A percentile compares a stretch with the other conserved stretches of the same genome.
Evolutionary conservation across 2,797 vertebrate species (phyloP).

Genomic region (Dermochelys coriacea): DNA sequence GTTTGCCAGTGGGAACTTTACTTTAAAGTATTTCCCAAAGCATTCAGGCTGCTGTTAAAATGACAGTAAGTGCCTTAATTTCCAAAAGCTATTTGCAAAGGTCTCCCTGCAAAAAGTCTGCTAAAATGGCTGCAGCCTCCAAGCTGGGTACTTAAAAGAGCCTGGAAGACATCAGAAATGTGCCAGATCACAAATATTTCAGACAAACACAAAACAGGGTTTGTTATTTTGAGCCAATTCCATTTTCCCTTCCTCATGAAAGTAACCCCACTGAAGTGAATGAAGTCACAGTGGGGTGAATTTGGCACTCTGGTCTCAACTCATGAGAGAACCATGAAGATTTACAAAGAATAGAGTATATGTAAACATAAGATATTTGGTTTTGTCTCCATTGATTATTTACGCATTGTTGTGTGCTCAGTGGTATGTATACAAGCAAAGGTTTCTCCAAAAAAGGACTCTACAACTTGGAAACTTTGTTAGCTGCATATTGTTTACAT

Average conservation of each 20-base stretch:
- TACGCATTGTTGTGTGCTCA: background rate
- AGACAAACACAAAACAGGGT: background rate
- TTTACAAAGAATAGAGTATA: background rate
- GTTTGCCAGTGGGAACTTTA: background rate
- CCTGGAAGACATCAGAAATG: background rate
- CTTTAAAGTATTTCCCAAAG: slow-evolving; percentile 49
- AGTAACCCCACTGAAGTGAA: background rate
- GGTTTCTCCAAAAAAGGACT: background rate
- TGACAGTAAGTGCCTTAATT: slow-evolving; percentile 17
- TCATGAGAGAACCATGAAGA: background rate
- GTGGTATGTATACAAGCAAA: background rate
- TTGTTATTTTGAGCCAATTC: background rate
- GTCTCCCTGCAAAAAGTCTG: background rate
- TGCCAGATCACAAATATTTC: background rate
- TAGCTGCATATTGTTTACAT: accelerated
- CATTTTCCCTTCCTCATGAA: background rate
- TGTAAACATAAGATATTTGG: accelerated
- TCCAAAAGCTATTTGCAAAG: slow-evolving; percentile 23
- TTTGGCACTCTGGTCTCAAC: background rate
- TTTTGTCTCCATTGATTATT: accelerated
- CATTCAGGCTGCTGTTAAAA: slow-evolving; percentile 29
- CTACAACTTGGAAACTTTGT: background rate
- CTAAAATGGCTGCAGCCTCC: background rate
- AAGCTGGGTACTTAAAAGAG: background rate
- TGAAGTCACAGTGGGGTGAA: background rate